Evolutionary conservation across 2,113 vertebrate genomes (phyloP).

Genomic region (Salvator merianae): DNA sequence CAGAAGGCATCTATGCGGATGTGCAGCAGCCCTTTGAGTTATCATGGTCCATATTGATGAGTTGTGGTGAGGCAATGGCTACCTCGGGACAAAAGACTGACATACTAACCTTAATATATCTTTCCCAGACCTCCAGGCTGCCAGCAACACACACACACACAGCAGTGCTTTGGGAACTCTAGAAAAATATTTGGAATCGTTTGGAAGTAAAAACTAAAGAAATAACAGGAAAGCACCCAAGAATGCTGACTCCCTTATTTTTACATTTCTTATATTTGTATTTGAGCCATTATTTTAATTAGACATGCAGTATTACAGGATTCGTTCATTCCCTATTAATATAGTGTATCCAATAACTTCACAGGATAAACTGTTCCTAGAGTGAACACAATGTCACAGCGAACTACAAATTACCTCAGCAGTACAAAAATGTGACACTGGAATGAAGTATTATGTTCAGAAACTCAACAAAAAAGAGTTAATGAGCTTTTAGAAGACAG

Average conservation of each 20-base stretch:
- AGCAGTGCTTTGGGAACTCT: too few relatives aligned
- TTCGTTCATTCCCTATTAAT: background rate
- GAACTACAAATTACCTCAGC: background rate
- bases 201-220: background rate
- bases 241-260: background rate
- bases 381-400: background rate
- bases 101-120: background rate
- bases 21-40: too few relatives aligned
- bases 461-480: constrained; percentile 24
- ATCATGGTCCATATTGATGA: too few relatives aligned
- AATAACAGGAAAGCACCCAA: background rate
- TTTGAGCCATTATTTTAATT: background rate
- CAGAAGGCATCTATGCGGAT: too few relatives aligned
- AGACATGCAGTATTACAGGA: background rate
- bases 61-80: too few relatives aligned
- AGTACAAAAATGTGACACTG: background rate
- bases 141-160: too few relatives aligned
- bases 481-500: constrained; percentile 12
- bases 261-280: background rate
- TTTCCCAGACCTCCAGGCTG: too few relatives aligned
- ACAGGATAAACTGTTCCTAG: background rate
- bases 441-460: constrained; percentile 4
- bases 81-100: too few relatives aligned
- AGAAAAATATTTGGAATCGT: too few relatives aligned
- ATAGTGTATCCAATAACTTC: background rate